Base-by-base conservation (phyloP, 2,113 vertebrate species). In the Podiceps cristatus region DNA sequence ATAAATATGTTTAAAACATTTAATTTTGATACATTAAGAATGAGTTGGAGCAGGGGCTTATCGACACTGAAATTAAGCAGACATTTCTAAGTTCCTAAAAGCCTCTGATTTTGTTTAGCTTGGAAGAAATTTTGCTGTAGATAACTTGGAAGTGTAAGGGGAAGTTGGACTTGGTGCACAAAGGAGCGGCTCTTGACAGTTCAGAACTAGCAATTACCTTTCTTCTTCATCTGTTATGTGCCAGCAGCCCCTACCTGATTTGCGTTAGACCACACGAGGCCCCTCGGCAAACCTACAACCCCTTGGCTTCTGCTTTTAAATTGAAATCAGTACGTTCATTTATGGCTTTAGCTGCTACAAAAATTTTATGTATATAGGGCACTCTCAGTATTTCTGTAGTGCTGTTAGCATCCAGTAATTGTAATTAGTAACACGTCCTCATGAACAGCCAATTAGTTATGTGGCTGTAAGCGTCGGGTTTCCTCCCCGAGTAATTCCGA, bases 21-120 rank as follows among this genome's bases (percentile, higher is more conserved):
- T 93, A 86, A 62, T 83, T 86, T 73, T 47, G 90, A 95, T 84
- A 90, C 90, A 95, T 97, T 93, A 96, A 95, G 91, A 92, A 77
- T 53, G 91, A 95, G 69, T 78, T 83, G 79, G 67, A 84, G 88
- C 71, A 60, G 73, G 50, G 80, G 52, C 86, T 96, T 88, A 96
- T 74, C 53, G 71, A 91, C 71, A 8, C 11, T 79, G 88, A 96
- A 97, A 91, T 60, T 67, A 95, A 96, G 69, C 94, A 89, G 94
- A 95, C 62, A 2, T 92, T 97, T 85, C 64, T 85, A 86, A 86
- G 96, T 98, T 96, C 79, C 91, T 96, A 96, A 96, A 97, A 90
- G 88, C 72, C 73, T 68, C 92, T 95, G 96, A 58, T 95, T 96
- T 87, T 96, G 93, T 98, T 94, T 98, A 97, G 91, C 73, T 96